Base-by-base conservation (phyloP, 2,113 vertebrate species). In the Petrocephalus zakoni region DNA sequence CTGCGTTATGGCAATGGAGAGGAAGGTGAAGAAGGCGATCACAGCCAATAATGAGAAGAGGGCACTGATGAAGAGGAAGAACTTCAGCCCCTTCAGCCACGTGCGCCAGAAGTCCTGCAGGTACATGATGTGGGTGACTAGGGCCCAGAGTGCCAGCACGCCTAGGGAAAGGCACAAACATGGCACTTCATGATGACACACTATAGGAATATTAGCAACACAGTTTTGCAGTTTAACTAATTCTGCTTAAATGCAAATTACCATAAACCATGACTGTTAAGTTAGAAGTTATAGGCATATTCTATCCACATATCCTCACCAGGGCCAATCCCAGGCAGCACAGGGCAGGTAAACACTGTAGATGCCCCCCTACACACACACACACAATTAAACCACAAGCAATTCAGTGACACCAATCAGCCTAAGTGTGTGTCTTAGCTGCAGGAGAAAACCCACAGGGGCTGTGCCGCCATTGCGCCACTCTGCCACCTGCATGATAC, bases 51-150 rank as follows among this genome's bases (percentile, higher is more conserved):
- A 11, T 0, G 94, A 96, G 95, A 99, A 98, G 91, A 97, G 89
- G 84, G 95, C 49, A 0, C 97, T 98, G 0, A 97, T 92, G 87
- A 93, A 91, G 91, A 99, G 95, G 93, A 99, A 99, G 94, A 98
- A 97, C 87, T 95, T 97, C 87, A 99, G 95, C 6, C 98, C 98
- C 92, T 96, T 98, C 51, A 99, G 93, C 98, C 98, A 99, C 46
- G 97, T 98, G 92, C 97, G 95, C 98, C 98, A 99, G 95, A 96
- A 97, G 93, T 99, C 98, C 95, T 99, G 97, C 90, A 97, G 93
- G 93, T 99, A 99, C 98, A 99, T 99, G 92, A 98, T 89, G 90
- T 99, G 98, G 0, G 96, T 97, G 94, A 97, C 96, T 88, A 99
- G 95, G 61, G 96, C 92, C 98, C 98, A 99, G n/a, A 99, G 94